Conservation (phyloP, 1,140 invertebrate species). For the Scaptomyza graminum region DNA sequence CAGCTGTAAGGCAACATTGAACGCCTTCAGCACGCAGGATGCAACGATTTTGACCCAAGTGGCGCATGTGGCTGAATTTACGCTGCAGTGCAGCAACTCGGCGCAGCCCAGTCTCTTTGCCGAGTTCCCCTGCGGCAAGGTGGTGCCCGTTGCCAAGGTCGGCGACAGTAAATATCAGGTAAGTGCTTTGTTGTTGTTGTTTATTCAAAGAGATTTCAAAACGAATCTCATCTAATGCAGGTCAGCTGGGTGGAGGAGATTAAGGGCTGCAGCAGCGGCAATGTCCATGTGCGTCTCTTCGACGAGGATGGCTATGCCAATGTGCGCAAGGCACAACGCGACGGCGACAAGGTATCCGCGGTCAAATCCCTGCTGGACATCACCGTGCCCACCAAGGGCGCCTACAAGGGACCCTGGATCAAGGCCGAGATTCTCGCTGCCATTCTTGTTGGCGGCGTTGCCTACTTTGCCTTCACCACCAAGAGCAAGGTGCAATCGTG, state of each 20-base stretch:
- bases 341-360: conserved; percentile 87
- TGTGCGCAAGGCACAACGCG: conserved; percentile 90
- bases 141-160: conserved; percentile 91
- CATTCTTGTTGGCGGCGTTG: conserved; percentile 90
- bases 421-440: conserved; percentile 96
- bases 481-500: conserved; percentile 89
- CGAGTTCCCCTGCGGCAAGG: conserved; percentile 91
- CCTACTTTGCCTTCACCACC: conserved; percentile 93
- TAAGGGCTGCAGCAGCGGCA: conserved; percentile 90
- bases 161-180: conserved; percentile 85
- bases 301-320: conserved; percentile 96
- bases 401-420: conserved; percentile 95
- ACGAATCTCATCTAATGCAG: conserved; percentile 84
- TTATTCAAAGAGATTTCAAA: background rate
- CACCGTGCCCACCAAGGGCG: conserved; percentile 91
- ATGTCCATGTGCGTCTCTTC: conserved; percentile 91
- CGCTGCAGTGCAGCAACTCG: conserved; percentile 87
- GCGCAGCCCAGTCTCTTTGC: conserved; percentile 90
- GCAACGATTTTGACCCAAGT: conserved; percentile 94
- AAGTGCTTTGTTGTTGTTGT: conserved; percentile 8
- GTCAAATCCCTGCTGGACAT: conserved; percentile 91
- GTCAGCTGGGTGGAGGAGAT: conserved; percentile 96
- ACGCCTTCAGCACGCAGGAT: conserved; percentile 94
- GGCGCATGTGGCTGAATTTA: conserved; percentile 91
- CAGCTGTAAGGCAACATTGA: conserved; percentile 87